Percentiles rank a stretch among this genome's conserved stretches.
Evolutionary conservation across 2,888 invertebrate species (phyloP).

Genomic region (Mellilla xanthometata): DNA sequence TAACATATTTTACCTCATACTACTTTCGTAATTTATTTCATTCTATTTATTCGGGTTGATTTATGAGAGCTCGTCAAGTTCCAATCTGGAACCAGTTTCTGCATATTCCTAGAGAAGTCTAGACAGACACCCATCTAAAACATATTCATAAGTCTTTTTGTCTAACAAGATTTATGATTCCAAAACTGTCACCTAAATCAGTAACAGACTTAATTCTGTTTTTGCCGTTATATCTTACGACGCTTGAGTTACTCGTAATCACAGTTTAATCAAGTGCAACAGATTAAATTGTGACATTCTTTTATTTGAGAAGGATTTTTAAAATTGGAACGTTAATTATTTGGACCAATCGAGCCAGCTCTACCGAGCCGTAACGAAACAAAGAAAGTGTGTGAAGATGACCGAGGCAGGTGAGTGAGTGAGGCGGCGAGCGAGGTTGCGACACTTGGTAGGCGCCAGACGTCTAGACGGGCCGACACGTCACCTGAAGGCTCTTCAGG

Average conservation of each 20-base stretch:
- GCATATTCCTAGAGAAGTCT: slow-evolving; percentile 16
- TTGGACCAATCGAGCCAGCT: too few species aligned
- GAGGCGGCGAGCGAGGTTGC: slow-evolving; percentile 34
- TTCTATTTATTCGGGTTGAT: slow-evolving; percentile 30
- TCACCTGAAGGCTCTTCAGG: slow-evolving; percentile 69
- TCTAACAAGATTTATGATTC: slow-evolving; percentile 25
- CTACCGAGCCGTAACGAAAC: slow-evolving; percentile 1
- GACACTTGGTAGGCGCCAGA: slow-evolving; percentile 63
- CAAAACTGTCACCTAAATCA: slow-evolving; percentile 22
- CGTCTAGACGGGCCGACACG: slow-evolving; percentile 65
- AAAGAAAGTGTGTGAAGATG: too few species aligned
- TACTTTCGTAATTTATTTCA: slow-evolving; percentile 29
- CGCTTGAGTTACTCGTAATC: too few species aligned
- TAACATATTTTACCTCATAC: slow-evolving; percentile 29
- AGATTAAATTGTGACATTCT: too few species aligned
- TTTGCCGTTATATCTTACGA: too few species aligned
- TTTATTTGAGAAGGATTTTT: too few species aligned
- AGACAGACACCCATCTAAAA: slow-evolving; percentile 23
- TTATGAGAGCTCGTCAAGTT: slow-evolving; percentile 29
- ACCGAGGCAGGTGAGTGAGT: slow-evolving; percentile 6
- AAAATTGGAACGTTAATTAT: too few species aligned
- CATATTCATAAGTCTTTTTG: slow-evolving; percentile 30
- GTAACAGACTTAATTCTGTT: slow-evolving; percentile 5
- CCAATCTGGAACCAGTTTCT: slow-evolving; percentile 26
- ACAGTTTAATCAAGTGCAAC: too few species aligned